Evolutionary conservation across 2,113 vertebrate genomes (phyloP).

Genomic region (Mobula hypostoma): DNA sequence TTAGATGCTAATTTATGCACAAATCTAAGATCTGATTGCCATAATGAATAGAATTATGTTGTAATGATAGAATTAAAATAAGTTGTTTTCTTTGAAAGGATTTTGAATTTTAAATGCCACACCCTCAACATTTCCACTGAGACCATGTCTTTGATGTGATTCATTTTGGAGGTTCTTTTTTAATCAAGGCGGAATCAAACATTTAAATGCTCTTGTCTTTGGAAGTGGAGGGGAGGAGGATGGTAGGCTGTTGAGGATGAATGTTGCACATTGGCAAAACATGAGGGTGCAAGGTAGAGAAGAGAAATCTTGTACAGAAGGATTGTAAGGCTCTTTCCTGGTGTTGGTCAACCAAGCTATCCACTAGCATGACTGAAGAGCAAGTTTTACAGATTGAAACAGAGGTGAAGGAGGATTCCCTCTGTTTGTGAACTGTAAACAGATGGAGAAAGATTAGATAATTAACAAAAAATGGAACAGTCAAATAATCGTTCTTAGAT

Average conservation of each 20-base stretch:
- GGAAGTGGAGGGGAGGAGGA: neutral
- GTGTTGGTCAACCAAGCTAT: neutral
- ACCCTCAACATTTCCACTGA: neutral
- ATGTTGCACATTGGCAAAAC: neutral
- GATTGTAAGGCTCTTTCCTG: neutral
- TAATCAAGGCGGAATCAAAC: neutral
- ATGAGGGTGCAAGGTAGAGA: neutral
- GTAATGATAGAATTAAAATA: neutral
- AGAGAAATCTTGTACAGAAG: no score
- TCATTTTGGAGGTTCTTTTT: neutral
- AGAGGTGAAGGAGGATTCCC: neutral
- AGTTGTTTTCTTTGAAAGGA: neutral
- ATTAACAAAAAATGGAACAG: neutral
- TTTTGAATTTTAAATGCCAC: neutral
- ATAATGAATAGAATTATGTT: neutral
- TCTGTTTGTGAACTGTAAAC: neutral
- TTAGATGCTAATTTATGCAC: constrained; percentile 5
- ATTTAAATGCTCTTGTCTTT: neutral
- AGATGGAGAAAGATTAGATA: neutral
- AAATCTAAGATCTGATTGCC: neutral
- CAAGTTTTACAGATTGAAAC: neutral
- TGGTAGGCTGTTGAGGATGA: no score
- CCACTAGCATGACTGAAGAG: neutral
- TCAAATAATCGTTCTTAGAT: neutral
- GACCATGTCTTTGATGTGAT: neutral